phyloP scores from a whole-genome alignment of 1,140 invertebrate genomes.

The Tetragonula clypearis region DNA sequence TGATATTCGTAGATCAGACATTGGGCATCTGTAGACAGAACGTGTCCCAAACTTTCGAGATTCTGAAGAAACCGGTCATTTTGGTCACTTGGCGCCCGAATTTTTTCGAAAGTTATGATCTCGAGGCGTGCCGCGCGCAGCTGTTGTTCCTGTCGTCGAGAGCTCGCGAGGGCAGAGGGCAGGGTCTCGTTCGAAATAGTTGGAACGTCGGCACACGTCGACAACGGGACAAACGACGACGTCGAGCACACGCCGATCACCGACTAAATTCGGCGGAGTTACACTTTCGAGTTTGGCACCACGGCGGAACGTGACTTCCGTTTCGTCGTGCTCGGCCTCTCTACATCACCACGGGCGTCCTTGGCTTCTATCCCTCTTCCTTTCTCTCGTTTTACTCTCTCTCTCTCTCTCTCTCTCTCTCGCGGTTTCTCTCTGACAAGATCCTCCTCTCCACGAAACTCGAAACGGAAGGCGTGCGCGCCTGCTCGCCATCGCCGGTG shows the following conservation, averaged over 20 bases:
- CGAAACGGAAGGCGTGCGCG: conserved; percentile 46
- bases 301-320: conserved; percentile 35
- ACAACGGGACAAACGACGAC: not conserved
- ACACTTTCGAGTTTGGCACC: conserved; percentile 35
- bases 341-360: conserved; percentile 3
- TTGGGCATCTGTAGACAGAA: too few relatives aligned
- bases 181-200: conserved; percentile 19
- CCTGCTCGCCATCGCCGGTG: conserved; percentile 13
- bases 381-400: too few relatives aligned
- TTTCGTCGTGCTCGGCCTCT: not conserved
- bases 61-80: too few relatives aligned
- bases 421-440: not conserved
- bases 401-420: not conserved
- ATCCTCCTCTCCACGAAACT: conserved; percentile 21
- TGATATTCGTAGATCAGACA: too few relatives aligned
- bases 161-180: not conserved
- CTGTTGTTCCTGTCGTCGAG: not conserved
- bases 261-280: conserved; percentile 29
- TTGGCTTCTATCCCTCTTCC: not conserved
- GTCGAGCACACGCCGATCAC: not conserved
- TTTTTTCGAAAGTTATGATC: not conserved
- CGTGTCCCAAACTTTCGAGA: too few relatives aligned
- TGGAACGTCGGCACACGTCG: not conserved
- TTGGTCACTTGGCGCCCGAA: too few relatives aligned
- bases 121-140: not conserved